phyloP scores from a whole-genome alignment of 2,113 vertebrate species.

The Ginglymostoma cirratum region DNA sequence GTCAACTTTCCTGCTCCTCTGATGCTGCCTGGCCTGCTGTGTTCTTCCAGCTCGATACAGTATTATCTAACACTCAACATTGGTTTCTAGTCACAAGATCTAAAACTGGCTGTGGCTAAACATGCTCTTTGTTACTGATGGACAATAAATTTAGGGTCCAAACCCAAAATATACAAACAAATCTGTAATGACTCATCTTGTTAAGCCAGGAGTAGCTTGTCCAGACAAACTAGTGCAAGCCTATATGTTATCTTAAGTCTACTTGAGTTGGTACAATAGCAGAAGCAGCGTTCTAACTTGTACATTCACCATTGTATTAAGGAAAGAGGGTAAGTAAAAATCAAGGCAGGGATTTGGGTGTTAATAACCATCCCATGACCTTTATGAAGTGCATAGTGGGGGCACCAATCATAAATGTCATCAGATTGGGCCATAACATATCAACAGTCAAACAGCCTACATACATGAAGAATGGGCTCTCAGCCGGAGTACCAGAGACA shows the following conservation, averaged over 20 bases:
- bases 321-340: background rate
- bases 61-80: no score
- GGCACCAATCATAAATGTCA: background rate
- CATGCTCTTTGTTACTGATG: background rate
- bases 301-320: background rate
- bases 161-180: background rate
- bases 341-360: background rate
- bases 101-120: background rate
- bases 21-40: no score
- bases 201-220: background rate
- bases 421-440: background rate
- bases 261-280: background rate
- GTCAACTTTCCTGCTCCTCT: no score
- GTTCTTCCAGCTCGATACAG: no score
- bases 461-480: background rate
- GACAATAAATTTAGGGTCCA: background rate
- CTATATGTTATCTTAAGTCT: background rate
- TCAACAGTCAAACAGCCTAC: background rate
- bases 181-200: background rate
- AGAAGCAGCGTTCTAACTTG: background rate
- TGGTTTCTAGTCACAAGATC: no score
- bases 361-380: background rate
- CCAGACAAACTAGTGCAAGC: background rate
- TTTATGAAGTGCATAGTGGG: background rate
- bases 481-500: background rate